phyloP scores from a whole-genome alignment of 2,113 vertebrate genomes.

The Stigmatopora nigra region DNA sequence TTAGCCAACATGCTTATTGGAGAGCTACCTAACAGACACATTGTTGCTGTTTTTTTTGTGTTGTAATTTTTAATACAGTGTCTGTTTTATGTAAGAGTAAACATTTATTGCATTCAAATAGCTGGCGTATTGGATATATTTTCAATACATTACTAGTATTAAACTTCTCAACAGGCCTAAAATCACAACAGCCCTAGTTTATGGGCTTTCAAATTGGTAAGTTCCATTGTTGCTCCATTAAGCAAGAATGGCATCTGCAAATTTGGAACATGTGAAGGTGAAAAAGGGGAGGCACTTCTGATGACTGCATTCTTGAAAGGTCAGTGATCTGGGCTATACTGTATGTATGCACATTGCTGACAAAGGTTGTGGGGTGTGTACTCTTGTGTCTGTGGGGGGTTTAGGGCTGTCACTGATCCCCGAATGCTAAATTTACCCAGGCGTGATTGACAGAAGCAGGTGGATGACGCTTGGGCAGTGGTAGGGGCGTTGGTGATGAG shows the following conservation, averaged over 20 bases:
- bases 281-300: conserved; percentile 35
- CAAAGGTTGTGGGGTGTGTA: conserved; percentile 76
- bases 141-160: too few species aligned
- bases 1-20: too few species aligned
- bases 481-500: conserved; percentile 58
- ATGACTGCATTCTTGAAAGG: conserved; percentile 63
- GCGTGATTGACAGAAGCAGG: conserved; percentile 85
- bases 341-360: conserved; percentile 73
- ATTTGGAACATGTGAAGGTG: conserved; percentile 26
- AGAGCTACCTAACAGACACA: too few species aligned
- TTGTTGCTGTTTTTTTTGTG: too few species aligned
- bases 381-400: conserved; percentile 10
- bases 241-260: conserved; percentile 13
- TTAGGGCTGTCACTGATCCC: conserved; percentile 78
- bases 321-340: conserved; percentile 60
- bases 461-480: conserved; percentile 64
- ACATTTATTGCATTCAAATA: too few species aligned
- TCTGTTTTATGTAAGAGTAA: too few species aligned
- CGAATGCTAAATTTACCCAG: conserved; percentile 89
- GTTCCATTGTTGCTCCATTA: neutral
- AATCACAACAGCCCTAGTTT: neutral
- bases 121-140: too few species aligned
- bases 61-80: too few species aligned
- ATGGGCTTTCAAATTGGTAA: neutral
- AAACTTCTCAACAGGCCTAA: too few species aligned